These are phyloP conservation scores for Cryptus viduatorius DNA, from an alignment of 2,888 invertebrate genomes.

Conservation along the genomic window DNA sequence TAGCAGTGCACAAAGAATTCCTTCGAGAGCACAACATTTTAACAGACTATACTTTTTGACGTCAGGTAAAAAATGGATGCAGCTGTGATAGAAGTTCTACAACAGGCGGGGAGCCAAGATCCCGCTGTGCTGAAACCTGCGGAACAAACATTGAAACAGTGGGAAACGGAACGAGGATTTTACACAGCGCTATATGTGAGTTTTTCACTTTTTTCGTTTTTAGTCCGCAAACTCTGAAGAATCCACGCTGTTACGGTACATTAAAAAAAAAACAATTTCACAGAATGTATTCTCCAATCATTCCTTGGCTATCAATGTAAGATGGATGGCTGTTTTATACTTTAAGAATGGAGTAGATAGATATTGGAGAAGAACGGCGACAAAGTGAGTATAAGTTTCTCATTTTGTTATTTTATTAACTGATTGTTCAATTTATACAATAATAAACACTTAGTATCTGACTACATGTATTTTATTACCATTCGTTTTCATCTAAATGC, in stretches of 20 bases:
- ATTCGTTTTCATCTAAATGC: too few species aligned
- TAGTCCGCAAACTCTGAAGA: not conserved
- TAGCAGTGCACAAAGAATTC: not conserved
- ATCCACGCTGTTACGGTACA: not conserved
- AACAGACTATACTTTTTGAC: not conserved
- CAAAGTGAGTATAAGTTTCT: conserved; percentile 87
- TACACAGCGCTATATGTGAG: conserved; percentile 93
- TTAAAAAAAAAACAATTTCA: conserved; percentile 26
- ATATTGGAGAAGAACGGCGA: conserved; percentile 95
- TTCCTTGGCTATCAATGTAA: conserved; percentile 92
- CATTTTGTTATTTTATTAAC: not conserved
- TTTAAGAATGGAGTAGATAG: conserved; percentile 97
- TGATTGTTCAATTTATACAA: too few species aligned
- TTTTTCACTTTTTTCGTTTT: conserved; percentile 2
- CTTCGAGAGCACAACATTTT: not conserved
- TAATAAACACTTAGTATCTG: too few species aligned
- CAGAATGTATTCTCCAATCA: conserved; percentile 92
- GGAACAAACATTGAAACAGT: conserved; percentile 93
- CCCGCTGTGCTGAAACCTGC: conserved; percentile 94
- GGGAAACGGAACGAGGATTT: conserved; percentile 96
- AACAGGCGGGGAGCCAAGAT: conserved; percentile 94
- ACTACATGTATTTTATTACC: too few species aligned
- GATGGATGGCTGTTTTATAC: conserved; percentile 96
- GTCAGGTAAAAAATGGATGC: conserved; percentile 86
- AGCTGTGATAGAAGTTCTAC: conserved; percentile 91